Conservation (phyloP, 1,140 invertebrate species). For the Philaenus spumarius region DNA sequence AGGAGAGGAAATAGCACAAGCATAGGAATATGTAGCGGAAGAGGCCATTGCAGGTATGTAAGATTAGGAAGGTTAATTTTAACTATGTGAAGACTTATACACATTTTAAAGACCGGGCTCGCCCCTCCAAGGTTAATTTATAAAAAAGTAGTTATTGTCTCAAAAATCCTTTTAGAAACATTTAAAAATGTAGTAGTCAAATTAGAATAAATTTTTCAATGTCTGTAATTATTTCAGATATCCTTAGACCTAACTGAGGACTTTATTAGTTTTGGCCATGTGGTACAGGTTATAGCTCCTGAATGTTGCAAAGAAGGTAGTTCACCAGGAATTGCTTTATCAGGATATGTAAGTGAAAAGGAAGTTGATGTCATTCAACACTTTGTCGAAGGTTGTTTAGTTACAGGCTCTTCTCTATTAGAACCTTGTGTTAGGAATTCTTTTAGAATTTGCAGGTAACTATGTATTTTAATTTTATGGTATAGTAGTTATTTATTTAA, state of each 20-base stretch:
- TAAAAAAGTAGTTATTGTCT: no score
- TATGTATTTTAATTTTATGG: not conserved
- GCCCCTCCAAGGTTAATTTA: no score
- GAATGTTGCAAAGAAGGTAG: not conserved
- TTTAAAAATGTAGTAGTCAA: no score
- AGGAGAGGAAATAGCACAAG: no score
- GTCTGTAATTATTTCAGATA: not conserved
- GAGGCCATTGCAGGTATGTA: no score
- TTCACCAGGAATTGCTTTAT: not conserved
- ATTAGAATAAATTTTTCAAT: no score
- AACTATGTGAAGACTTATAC: no score
- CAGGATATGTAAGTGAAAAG: not conserved
- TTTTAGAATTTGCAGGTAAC: slow-evolving; percentile 6
- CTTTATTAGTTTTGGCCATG: not conserved
- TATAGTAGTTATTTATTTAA: not conserved
- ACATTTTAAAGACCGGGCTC: no score
- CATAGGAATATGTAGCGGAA: no score
- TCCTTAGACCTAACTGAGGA: not conserved
- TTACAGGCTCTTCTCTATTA: not conserved
- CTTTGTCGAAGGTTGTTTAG: not conserved
- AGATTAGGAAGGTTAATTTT: no score
- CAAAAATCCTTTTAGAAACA: no score
- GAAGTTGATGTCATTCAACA: slow-evolving; percentile 1
- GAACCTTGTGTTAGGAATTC: not conserved
- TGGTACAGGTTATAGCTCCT: not conserved